phyloP scores from a whole-genome alignment of 2,888 invertebrate species.

The Cyclophora punctaria region DNA sequence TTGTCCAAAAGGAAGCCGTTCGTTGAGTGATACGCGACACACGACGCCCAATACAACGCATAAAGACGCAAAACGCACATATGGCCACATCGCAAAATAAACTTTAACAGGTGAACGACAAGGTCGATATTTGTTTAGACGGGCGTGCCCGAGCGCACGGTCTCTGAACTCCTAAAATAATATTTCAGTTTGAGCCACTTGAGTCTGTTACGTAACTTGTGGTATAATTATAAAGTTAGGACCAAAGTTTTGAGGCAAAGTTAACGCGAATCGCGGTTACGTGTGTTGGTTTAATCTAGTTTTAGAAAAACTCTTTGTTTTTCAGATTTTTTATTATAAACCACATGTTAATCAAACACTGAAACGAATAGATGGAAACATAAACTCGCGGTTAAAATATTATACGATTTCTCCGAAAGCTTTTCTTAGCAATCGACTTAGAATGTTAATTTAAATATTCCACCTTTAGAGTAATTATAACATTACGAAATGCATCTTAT shows the following conservation, averaged over 20 bases:
- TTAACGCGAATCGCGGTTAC: slow-evolving; percentile 35
- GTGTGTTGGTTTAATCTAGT: slow-evolving; percentile 2
- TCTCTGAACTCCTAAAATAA: slow-evolving; percentile 73
- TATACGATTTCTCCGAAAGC: too few species aligned
- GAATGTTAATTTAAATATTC: too few species aligned
- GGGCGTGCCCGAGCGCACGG: slow-evolving; percentile 32
- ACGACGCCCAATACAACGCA: slow-evolving; percentile 40
- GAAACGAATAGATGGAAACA: too few species aligned
- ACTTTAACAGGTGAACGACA: slow-evolving; percentile 39
- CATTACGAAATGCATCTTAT: too few species aligned
- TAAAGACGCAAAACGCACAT: slow-evolving; percentile 39
- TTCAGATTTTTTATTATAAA: too few species aligned
- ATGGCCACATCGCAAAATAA: slow-evolving; percentile 36
- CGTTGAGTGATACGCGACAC: slow-evolving; percentile 73
- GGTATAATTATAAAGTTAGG: slow-evolving; percentile 67
- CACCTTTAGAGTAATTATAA: too few species aligned
- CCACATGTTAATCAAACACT: too few species aligned
- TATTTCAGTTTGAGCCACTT: slow-evolving; percentile 68
- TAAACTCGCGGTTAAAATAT: too few species aligned
- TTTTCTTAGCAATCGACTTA: too few species aligned
- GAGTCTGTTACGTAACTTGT: slow-evolving; percentile 63
- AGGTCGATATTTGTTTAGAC: slow-evolving; percentile 38
- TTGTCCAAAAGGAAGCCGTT: slow-evolving; percentile 68
- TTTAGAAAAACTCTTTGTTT: too few species aligned
- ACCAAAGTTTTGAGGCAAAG: slow-evolving; percentile 48